phyloP scores from a whole-genome alignment of 2,888 invertebrate species.

The Epirrhoe alternata region DNA sequence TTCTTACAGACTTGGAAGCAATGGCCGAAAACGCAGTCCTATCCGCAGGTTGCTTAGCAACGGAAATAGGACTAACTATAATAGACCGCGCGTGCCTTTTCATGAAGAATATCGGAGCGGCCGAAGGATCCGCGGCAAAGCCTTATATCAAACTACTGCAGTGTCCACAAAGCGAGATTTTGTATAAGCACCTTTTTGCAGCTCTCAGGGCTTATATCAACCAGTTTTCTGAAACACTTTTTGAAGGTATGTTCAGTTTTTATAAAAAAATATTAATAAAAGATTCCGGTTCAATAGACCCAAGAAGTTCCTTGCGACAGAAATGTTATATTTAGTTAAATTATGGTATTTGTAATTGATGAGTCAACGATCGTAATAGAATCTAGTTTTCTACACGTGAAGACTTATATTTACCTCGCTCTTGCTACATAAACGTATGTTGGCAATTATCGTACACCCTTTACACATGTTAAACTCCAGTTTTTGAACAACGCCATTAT shows the following conservation, averaged over 20 bases:
- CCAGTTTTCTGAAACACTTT: constrained; percentile 92
- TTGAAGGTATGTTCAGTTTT: constrained; percentile 86
- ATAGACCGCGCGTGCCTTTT: constrained; percentile 95
- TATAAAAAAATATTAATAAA: neutral
- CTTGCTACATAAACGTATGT: no score
- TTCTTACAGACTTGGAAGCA: constrained; percentile 68
- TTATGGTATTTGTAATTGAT: no score
- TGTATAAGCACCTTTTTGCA: constrained; percentile 96
- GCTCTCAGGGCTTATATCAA: constrained; percentile 96
- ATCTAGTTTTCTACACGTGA: no score
- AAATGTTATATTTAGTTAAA: no score
- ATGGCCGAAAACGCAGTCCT: constrained; percentile 75
- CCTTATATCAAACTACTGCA: constrained; percentile 95
- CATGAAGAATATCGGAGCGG: constrained; percentile 91
- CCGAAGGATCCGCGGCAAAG: constrained; percentile 93
- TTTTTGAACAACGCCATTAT: no score
- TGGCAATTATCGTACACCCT: no score
- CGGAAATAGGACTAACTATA: constrained; percentile 94
- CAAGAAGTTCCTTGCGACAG: no score
- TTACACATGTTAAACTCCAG: no score
- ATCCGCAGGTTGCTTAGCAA: constrained; percentile 87
- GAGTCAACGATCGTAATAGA: no score
- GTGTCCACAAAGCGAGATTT: constrained; percentile 94
- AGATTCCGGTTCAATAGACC: no score
- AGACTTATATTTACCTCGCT: no score